phyloP scores from a whole-genome alignment of 2,113 vertebrate species.

The Pavo muticus region DNA sequence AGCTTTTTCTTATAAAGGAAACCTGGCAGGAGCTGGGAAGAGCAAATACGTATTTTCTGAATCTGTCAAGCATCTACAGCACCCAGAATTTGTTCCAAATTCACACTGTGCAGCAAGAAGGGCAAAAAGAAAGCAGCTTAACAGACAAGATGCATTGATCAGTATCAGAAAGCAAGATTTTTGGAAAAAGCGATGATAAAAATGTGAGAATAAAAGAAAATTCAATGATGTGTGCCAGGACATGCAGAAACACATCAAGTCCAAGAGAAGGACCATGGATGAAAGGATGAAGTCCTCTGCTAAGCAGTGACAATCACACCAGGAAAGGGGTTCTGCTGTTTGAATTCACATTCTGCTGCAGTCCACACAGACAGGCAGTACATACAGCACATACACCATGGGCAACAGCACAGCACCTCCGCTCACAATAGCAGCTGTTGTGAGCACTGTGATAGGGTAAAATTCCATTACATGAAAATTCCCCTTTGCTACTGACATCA shows the following conservation, averaged over 20 bases:
- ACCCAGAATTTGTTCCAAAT: neutral
- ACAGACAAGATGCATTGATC: neutral
- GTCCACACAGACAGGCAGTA: neutral
- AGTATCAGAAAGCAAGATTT: neutral
- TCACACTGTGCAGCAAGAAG: fast-evolving
- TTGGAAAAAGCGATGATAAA: neutral
- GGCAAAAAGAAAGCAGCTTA: neutral
- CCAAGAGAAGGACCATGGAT: neutral
- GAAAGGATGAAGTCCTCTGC: neutral
- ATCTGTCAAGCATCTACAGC: neutral
- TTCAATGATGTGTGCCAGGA: neutral
- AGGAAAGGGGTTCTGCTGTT: neutral
- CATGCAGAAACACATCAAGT: neutral
- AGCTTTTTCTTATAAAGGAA: neutral
- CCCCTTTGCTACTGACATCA: neutral
- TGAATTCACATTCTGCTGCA: neutral
- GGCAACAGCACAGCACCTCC: too few species aligned
- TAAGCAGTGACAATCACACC: neutral
- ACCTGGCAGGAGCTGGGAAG: neutral
- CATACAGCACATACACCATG: neutral
- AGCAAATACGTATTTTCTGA: neutral
- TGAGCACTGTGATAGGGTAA: fast-evolving
- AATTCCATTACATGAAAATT: neutral
- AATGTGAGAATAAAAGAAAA: neutral
- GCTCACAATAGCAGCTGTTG: fast-evolving